These are phyloP conservation scores for Chinchilla lanigera DNA, from an alignment of 2,113 vertebrate genomes.

Conservation along the genomic window DNA sequence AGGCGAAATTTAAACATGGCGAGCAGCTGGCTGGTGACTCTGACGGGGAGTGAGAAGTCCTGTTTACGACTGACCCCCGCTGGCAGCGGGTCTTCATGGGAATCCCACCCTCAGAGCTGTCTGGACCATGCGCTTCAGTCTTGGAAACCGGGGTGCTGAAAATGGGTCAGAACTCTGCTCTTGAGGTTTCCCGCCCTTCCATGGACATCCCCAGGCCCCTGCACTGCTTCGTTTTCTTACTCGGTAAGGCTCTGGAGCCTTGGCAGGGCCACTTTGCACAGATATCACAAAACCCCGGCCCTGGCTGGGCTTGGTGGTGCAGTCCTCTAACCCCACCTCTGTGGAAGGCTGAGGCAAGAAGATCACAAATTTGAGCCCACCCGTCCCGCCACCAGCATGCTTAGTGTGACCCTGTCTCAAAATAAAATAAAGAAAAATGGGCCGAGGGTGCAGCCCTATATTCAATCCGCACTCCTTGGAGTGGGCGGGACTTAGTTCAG, in stretches of 20 bases:
- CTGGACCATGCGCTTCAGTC: background rate
- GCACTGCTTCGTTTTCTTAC: background rate
- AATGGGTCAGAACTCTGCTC: background rate
- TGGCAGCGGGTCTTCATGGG: background rate
- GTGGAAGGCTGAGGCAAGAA: background rate
- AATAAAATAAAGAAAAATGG: background rate
- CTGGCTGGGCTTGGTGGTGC: background rate
- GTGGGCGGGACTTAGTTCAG: background rate
- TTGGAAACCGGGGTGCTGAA: background rate
- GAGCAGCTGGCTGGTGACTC: background rate
- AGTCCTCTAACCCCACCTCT: too few relatives aligned
- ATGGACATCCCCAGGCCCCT: background rate
- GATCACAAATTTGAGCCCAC: too few relatives aligned
- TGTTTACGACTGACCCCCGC: background rate
- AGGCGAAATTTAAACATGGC: background rate
- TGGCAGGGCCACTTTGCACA: background rate
- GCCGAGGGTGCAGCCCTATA: background rate
- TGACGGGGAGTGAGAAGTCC: background rate
- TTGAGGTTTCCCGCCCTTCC: background rate
- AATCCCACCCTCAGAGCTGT: background rate
- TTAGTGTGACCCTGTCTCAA: background rate
- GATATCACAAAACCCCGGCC: fast-evolving
- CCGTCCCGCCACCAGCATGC: background rate
- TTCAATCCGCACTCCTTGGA: background rate
- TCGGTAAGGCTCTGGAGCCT: background rate